These are phyloP conservation scores for Chymomyza caudatula DNA, from an alignment of 2,888 invertebrate genomes.

Conservation along the genomic window DNA sequence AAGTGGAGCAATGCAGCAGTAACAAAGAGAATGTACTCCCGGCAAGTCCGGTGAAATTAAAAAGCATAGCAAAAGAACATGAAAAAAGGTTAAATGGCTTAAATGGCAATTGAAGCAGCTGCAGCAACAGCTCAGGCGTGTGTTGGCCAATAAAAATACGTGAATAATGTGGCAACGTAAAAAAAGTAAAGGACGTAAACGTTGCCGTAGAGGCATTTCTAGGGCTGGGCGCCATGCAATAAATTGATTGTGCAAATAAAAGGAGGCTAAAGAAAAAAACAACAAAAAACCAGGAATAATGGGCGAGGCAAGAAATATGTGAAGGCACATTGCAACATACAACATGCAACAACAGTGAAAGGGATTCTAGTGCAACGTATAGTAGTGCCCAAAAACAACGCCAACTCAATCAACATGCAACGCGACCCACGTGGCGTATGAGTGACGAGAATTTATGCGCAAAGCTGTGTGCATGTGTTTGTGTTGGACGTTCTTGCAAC, in stretches of 20 bases:
- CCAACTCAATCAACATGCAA: slow-evolving; percentile 26
- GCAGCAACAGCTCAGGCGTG: slow-evolving; percentile 35
- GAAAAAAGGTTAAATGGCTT: slow-evolving; percentile 63
- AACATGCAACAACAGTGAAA: slow-evolving; percentile 28
- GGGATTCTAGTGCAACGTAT: background rate
- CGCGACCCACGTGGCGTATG: slow-evolving; percentile 68
- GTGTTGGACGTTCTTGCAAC: slow-evolving; percentile 48
- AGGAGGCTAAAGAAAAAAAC: background rate
- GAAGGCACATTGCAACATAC: slow-evolving; percentile 11
- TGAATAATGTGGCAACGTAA: slow-evolving; percentile 51
- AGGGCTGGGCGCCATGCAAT: slow-evolving; percentile 22
- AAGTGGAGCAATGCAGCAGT: background rate
- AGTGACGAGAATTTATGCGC: slow-evolving; percentile 66
- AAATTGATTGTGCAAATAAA: slow-evolving; percentile 32
- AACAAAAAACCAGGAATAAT: background rate
- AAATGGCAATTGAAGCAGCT: slow-evolving; percentile 31
- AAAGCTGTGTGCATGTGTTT: background rate
- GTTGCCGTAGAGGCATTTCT: background rate
- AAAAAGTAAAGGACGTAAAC: background rate
- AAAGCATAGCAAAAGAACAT: slow-evolving; percentile 48
- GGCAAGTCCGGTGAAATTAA: slow-evolving; percentile 27
- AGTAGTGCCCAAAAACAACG: background rate
- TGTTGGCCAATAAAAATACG: slow-evolving; percentile 61
- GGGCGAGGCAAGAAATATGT: background rate
- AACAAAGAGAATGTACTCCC: slow-evolving; percentile 8